Percentiles rank a stretch among this genome's conserved stretches.
Conservation (phyloP, 2,113 vertebrate genomes). For the Cephalopholis sonnerati region DNA sequence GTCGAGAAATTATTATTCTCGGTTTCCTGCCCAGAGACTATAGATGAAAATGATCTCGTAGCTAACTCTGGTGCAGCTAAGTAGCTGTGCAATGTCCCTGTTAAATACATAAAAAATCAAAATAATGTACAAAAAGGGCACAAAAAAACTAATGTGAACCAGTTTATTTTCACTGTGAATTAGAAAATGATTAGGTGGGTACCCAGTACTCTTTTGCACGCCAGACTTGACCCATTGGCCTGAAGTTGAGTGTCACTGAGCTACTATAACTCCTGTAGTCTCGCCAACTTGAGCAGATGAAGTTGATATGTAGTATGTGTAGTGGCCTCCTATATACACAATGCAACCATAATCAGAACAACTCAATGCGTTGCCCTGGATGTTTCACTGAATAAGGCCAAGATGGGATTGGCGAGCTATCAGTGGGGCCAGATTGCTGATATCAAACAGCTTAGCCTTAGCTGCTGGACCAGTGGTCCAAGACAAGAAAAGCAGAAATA, state of each 20-base stretch:
- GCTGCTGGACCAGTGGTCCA: neutral
- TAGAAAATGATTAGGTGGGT: too few relatives aligned
- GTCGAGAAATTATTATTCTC: too few relatives aligned
- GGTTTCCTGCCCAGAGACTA: too few relatives aligned
- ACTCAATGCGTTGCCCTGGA: neutral
- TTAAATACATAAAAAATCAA: too few relatives aligned
- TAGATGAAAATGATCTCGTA: too few relatives aligned
- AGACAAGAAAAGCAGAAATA: neutral
- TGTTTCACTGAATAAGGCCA: slow-evolving; percentile 33
- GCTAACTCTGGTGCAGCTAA: too few relatives aligned
- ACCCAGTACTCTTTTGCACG: too few relatives aligned
- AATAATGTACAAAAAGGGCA: too few relatives aligned
- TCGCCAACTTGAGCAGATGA: slow-evolving; percentile 4
- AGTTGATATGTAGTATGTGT: neutral
- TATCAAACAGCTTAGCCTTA: slow-evolving; percentile 14
- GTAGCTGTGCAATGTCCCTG: too few relatives aligned
- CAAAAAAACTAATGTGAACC: too few relatives aligned
- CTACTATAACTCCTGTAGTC: neutral
- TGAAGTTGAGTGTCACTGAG: neutral
- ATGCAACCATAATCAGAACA: neutral
- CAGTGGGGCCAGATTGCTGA: slow-evolving; percentile 15
- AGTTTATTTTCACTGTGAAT: too few relatives aligned
- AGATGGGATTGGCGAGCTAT: slow-evolving; percentile 34
- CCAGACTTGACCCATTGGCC: too few relatives aligned
- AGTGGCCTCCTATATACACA: neutral